These are phyloP conservation scores for Oedothorax gibbosus DNA, from an alignment of 1,140 invertebrate species.

Conservation along the genomic window DNA sequence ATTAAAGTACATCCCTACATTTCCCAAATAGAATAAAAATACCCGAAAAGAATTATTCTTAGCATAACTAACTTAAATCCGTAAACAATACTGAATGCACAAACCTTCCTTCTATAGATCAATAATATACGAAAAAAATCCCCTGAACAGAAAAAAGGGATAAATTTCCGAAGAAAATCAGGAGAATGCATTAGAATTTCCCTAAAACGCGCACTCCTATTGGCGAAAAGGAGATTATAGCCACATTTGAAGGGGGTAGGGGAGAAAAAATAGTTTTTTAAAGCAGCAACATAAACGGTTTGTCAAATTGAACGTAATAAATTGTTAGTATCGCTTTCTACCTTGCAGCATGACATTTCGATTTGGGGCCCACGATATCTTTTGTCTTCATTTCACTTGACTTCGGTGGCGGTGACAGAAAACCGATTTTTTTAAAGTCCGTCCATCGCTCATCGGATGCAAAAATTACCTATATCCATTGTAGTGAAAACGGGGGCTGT, in stretches of 20 bases:
- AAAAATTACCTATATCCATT: no score
- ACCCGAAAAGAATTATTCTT: not conserved
- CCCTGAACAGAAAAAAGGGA: not conserved
- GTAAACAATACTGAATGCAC: not conserved
- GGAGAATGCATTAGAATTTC: constrained; percentile 48
- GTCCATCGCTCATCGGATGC: not conserved
- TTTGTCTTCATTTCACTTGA: constrained; percentile 52
- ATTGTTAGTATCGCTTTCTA: constrained; percentile 36
- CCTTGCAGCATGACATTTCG: constrained; percentile 20
- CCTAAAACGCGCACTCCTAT: constrained; percentile 33
- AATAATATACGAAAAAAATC: constrained; percentile 20
- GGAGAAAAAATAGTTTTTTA: not conserved
- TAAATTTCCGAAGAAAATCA: not conserved
- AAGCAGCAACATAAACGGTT: constrained; percentile 38
- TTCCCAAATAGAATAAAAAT: not conserved
- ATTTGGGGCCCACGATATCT: constrained; percentile 9
- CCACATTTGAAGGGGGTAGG: not conserved
- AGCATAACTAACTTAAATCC: constrained; percentile 17
- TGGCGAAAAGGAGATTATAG: constrained; percentile 27
- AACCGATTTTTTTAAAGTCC: constrained; percentile 47
- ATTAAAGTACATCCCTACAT: not conserved
- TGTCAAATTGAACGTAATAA: constrained; percentile 56
- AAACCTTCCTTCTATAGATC: not conserved
- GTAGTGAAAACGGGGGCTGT: no score
- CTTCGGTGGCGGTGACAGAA: constrained; percentile 37